Evolutionary conservation across 2,888 invertebrate species (phyloP), one percentile per base, ranked within the genome.

Genomic region (Drosophila mimica): DNA sequence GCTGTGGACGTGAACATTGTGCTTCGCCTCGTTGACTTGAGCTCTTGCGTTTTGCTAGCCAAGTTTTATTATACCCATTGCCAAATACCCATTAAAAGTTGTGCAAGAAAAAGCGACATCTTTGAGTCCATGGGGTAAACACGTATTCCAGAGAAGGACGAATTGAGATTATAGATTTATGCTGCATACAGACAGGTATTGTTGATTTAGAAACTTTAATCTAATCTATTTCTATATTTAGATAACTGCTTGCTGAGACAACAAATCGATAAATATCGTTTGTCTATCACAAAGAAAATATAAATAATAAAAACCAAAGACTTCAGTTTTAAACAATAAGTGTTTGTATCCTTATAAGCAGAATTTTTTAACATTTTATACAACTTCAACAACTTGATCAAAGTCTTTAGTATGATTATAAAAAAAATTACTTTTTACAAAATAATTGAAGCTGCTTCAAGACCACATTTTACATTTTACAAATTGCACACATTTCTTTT

Each of bases 1-100:
- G 17, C 34, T 20, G 31, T 38, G 38, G 46, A 62, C 33, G 43
- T 60, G 31, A 54, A 68, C 46, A 40, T 51, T 75, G 51, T 53
- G 68, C 63, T 68, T 40, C 57, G 72, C 43, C 76, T 72, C 68
- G 76, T 76, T 76, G 68, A 43, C 72, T 72, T 60, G 34, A 49
- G 57, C 70, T 68, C 6, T 30, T 30, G 66, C 54, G 36, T 56
- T 65, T 59, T 36, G 52, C 33, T n/a, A 51, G 75, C 46, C 67
- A 61, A 67, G 60, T 62, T 76, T 73, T 61, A 56, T 69, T 72
- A 57, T 25, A 17, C 31, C 31, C 31, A 40, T n/a, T 11, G 28
- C 38, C 7, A 31, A 15, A 57, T 40, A 43, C 43, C 30, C 30
- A 31, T 57, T 31, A 57, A 43, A 57, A 9, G 15, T 28, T 30